phyloP scores from a whole-genome alignment of 2,113 vertebrate species.

The Paratilapia polleni region DNA sequence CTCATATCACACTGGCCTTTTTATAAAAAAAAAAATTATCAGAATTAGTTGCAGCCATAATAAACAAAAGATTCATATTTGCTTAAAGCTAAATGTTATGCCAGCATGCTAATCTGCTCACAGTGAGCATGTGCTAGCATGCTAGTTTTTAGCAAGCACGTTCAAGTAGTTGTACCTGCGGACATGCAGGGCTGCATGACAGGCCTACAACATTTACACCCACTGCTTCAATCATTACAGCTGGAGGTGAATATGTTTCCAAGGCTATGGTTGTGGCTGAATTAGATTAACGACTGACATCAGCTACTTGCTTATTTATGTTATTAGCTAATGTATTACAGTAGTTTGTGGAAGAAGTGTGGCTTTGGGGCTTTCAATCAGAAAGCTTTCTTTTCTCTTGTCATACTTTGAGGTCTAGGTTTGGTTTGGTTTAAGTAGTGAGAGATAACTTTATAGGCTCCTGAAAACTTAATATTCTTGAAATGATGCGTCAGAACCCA shows the following conservation, averaged over 20 bases:
- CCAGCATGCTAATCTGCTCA: not conserved
- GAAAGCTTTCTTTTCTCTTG: not conserved
- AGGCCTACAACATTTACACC: not conserved
- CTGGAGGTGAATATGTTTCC: not conserved
- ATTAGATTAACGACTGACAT: too few species aligned
- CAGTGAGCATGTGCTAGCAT: not conserved
- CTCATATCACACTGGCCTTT: not conserved
- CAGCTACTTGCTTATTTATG: not conserved
- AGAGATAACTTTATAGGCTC: not conserved
- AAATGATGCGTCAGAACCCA: not conserved
- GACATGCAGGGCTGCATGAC: not conserved
- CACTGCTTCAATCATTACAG: not conserved
- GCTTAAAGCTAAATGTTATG: not conserved
- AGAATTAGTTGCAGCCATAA: not conserved
- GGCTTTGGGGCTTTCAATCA: rapidly evolving
- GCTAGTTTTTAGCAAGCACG: too few species aligned
- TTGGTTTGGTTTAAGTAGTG: not conserved
- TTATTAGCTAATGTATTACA: not conserved
- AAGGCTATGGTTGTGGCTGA: not conserved
- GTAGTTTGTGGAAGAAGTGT: not conserved
- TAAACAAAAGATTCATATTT: not conserved
- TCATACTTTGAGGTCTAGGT: not conserved
- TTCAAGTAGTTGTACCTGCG: not conserved
- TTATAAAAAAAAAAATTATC: too few species aligned
- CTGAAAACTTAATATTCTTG: not conserved